Percentiles rank a stretch among this genome's conserved stretches.
Evolutionary conservation across 2,888 invertebrate genomes (phyloP).

Genomic region (Erebia ligea): DNA sequence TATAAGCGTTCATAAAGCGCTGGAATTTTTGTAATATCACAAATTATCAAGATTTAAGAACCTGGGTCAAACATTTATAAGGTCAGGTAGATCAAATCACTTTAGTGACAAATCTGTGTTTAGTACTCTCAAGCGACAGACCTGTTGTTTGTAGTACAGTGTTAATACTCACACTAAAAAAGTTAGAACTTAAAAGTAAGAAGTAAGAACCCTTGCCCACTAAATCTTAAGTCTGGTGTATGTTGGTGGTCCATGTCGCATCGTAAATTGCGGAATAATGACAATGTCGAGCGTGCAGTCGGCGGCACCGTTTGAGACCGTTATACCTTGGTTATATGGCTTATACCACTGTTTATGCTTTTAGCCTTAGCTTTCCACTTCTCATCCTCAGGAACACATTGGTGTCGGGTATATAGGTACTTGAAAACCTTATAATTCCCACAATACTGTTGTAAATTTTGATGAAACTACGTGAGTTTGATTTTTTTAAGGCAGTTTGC

Average conservation of each 20-base stretch:
- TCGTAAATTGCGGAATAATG: conserved; percentile 14
- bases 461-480: too few relatives aligned
- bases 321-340: not conserved
- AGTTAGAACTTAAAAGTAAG: too few relatives aligned
- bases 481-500: too few relatives aligned
- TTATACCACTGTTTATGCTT: not conserved
- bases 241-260: not conserved
- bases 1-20: not conserved
- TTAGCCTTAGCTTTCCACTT: not conserved
- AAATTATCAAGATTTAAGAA: not conserved
- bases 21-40: not conserved
- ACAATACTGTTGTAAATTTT: not conserved
- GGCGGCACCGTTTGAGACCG: conserved; percentile 8
- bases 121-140: not conserved
- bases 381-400: not conserved
- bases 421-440: not conserved
- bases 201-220: not conserved
- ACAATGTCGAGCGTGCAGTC: not conserved
- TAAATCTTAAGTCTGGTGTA: not conserved
- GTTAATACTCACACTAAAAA: not conserved
- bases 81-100: too few relatives aligned
- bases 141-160: not conserved
- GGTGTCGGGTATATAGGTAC: not conserved
- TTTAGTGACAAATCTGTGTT: too few relatives aligned
- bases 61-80: not conserved